Evolutionary conservation across 2,888 invertebrate genomes (phyloP).

Genomic region (Escarpia spicata): DNA sequence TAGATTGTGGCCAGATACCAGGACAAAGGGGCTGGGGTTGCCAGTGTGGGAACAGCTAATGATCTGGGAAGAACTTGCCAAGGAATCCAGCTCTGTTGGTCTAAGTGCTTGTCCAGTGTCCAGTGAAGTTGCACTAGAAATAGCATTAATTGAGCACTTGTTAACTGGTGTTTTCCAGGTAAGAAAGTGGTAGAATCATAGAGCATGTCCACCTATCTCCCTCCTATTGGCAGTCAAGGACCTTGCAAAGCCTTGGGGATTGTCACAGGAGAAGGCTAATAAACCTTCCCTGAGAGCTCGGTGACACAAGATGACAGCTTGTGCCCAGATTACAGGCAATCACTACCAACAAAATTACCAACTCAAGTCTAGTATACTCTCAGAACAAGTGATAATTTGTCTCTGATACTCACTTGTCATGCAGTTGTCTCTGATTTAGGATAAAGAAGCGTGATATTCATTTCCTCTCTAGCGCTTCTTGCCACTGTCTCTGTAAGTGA

Average conservation of each 20-base stretch:
- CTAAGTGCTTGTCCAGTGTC: background rate
- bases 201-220: background rate
- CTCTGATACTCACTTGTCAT: background rate
- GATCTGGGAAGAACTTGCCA: background rate
- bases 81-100: background rate
- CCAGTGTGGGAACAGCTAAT: background rate
- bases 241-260: background rate
- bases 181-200: background rate
- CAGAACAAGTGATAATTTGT: slow-evolving; percentile 3
- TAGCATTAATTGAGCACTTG: background rate
- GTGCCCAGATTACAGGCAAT: background rate
- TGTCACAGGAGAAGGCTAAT: background rate
- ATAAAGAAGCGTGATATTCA: background rate
- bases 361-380: background rate
- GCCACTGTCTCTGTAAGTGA: slow-evolving; percentile 5
- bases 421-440: background rate
- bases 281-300: background rate
- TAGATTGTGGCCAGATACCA: background rate
- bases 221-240: background rate
- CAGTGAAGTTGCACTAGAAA: background rate
- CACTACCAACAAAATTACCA: too few species aligned
- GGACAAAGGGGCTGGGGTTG: background rate
- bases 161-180: background rate
- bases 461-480: background rate
- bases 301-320: background rate